phyloP scores from a whole-genome alignment of 1,140 invertebrate species.

The Drosophila repletoides region DNA sequence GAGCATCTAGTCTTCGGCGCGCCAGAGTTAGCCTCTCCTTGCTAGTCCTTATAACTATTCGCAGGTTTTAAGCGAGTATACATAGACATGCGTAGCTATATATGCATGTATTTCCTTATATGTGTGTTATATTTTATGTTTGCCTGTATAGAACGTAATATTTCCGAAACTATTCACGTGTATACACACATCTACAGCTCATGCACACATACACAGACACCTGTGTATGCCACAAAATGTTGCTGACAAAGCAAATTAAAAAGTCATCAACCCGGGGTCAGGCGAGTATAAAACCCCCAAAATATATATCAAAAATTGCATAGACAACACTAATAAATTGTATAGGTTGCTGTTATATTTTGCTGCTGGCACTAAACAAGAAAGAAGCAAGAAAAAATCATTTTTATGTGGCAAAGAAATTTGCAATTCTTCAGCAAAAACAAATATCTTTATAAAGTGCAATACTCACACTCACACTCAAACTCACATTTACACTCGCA shows the following conservation, averaged over 20 bases:
- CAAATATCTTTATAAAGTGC: conserved; percentile 20
- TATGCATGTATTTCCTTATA: too few species aligned
- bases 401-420: conserved; percentile 42
- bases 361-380: conserved; percentile 29
- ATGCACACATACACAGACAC: not conserved
- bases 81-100: too few species aligned
- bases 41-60: too few species aligned
- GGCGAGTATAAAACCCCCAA: not conserved
- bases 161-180: conserved; percentile 9
- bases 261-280: conserved; percentile 9
- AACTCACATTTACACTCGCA: too few species aligned
- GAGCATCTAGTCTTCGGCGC: too few species aligned
- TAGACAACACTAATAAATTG: conserved; percentile 54
- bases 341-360: not conserved
- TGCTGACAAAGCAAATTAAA: conserved; percentile 45
- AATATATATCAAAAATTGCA: conserved; percentile 40
- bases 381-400: conserved; percentile 12
- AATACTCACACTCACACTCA: not conserved
- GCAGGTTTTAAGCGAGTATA: too few species aligned
- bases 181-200: not conserved
- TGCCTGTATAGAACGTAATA: too few species aligned
- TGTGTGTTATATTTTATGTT: too few species aligned
- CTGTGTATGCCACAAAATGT: conserved; percentile 16
- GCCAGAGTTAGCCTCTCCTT: too few species aligned
- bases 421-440: conserved; percentile 36